A percentile compares a stretch with the other conserved stretches of the same genome.
Conservation (phyloP, 2,797 vertebrate species). For the Siniperca obscura region DNA sequence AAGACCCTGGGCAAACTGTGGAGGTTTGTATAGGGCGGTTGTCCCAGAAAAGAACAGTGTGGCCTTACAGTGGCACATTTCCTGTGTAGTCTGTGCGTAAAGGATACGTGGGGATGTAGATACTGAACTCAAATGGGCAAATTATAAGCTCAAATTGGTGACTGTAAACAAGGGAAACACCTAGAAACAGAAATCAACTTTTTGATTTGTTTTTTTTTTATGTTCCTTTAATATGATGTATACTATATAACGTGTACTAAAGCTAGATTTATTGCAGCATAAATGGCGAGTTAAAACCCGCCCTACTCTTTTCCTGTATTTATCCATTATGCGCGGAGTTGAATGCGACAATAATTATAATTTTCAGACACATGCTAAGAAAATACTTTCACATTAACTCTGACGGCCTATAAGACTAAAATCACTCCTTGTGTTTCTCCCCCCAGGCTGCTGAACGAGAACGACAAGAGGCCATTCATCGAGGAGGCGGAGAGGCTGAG, state of each 20-base stretch:
- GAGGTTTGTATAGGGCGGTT: constrained; percentile 87
- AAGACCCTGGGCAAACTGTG: constrained; percentile 98
- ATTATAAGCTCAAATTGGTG: background rate
- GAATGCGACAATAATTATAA: background rate
- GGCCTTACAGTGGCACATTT: constrained; percentile 51
- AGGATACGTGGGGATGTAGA: background rate
- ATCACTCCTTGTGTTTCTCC: constrained; percentile 41
- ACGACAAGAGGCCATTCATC: constrained; percentile 97
- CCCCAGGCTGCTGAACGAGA: constrained; percentile 93
- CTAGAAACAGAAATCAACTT: background rate
- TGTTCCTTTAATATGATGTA: background rate
- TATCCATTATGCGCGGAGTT: constrained; percentile 18
- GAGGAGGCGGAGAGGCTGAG: constrained; percentile 97
- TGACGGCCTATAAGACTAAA: constrained; percentile 29
- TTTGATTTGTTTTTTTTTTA: background rate
- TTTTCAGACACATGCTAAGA: constrained; percentile 21
- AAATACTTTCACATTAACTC: constrained; percentile 28
- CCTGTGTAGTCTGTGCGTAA: constrained; percentile 42
- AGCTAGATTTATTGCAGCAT: background rate
- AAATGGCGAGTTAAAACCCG: background rate
- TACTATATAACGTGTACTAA: background rate
- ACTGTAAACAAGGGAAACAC: background rate
- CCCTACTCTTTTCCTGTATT: background rate
- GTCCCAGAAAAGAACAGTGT: constrained; percentile 35
- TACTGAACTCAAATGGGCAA: background rate